Base-by-base conservation (phyloP, 2,888 invertebrate species). In the Pomacea canaliculata region DNA sequence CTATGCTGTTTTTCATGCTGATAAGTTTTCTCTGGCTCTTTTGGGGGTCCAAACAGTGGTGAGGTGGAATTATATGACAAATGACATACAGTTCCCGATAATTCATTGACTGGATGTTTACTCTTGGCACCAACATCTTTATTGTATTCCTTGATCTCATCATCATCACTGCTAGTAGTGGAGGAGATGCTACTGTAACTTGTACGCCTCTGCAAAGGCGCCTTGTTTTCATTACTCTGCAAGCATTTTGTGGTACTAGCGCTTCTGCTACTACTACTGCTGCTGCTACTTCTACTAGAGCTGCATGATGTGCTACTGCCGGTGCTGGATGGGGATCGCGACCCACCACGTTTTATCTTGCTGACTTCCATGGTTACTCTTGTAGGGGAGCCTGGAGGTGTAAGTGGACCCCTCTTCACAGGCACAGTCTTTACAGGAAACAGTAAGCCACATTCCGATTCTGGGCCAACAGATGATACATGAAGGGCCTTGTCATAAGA, bases 371-470 rank as follows among this genome's bases (percentile, higher is more conserved):
- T 79, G 56, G 51, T 76, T 48, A 23, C 66, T 66, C 12, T 13
- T 13, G 67, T 67, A 60, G 82, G 82, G 16, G 83, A 82, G 12
- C 81, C 82, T 19, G 83, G 82, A 7, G 82, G 82, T 2, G 83
- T 81, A 60, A 78, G 78, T 19, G 81, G 81, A 23, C 81, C 83
- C 75, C 73, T 74, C 51, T 76, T 75, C 49, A 60, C 73, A 8
- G 78, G 13, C 49, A 75, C 63, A n/a, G 62, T 59, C 63, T 37
- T 46, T 46, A 23, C 72, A 72, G 49, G 18, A 65, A 56, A 56
- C 51, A 56, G 16, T 56, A 8, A 37, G 51, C 51, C 1, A 37
- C 37, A 16, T 56, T 56, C 16, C 3, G 51, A 10, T 56, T 56
- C 51, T 2, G 10, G 51, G 51, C 8, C 16, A 56, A 16, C 16